Conservation (phyloP, 1,140 invertebrate species). For the Drosophila sucinea region DNA sequence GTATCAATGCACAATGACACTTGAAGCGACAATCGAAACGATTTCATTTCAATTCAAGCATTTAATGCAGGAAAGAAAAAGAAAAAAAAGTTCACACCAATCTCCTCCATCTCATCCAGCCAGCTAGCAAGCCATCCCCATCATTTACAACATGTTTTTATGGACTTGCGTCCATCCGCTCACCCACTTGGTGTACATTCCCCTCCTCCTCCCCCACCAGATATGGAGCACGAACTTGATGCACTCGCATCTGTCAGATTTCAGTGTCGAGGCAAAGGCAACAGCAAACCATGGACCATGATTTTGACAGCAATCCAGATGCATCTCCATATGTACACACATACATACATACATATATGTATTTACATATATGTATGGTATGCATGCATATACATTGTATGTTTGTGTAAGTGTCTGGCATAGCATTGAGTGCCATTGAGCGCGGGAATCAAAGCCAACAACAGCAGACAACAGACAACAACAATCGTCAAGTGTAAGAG, state of each 20-base stretch:
- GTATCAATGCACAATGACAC: conserved; percentile 56
- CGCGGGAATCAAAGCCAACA: conserved; percentile 35
- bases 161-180: background rate
- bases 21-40: conserved; percentile 71
- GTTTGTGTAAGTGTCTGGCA: conserved; percentile 24
- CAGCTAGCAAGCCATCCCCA: background rate
- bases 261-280: conserved; percentile 61
- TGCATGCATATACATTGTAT: background rate
- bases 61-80: conserved; percentile 16
- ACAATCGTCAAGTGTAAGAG: conserved; percentile 68
- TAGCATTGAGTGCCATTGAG: conserved; percentile 40
- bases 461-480: too few species aligned
- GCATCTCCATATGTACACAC: conserved; percentile 8
- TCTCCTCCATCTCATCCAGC: conserved; percentile 5
- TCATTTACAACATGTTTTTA: conserved; percentile 5
- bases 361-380: conserved; percentile 5
- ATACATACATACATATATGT: conserved; percentile 11
- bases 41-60: conserved; percentile 53
- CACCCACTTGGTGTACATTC: background rate
- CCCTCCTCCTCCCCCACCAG: background rate
- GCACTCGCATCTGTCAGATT: conserved; percentile 77
- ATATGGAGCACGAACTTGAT: conserved; percentile 52
- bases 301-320: conserved; percentile 60
- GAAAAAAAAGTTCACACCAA: conserved; percentile 47
- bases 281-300: conserved; percentile 47